Conservation (phyloP, 2,797 vertebrate genomes). For the Pelobates cultripes region DNA sequence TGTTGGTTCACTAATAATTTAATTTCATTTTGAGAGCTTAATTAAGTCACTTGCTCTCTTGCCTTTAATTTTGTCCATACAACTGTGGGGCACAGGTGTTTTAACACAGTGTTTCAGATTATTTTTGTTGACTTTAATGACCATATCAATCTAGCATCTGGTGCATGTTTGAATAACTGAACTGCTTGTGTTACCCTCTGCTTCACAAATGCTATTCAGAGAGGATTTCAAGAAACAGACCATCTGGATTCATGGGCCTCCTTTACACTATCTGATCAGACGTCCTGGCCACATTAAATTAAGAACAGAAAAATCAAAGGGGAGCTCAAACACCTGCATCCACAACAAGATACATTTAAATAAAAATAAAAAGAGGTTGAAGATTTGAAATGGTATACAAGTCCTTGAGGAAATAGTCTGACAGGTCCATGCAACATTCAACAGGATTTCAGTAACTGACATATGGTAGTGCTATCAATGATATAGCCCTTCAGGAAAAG, state of each 20-base stretch:
- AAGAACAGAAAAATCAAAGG: not conserved
- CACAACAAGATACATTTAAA: too few relatives aligned
- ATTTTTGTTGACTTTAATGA: not conserved
- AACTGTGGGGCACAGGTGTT: not conserved
- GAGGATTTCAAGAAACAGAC: not conserved
- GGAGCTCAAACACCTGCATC: too few relatives aligned
- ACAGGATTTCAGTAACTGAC: too few relatives aligned
- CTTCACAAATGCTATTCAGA: not conserved
- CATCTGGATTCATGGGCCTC: not conserved
- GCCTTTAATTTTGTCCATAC: not conserved
- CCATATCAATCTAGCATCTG: not conserved
- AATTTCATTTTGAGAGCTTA: constrained; percentile 5
- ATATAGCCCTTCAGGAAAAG: too few relatives aligned
- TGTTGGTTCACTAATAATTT: not conserved
- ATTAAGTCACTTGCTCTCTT: not conserved
- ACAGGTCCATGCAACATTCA: too few relatives aligned
- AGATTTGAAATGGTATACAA: too few relatives aligned
- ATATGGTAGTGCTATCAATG: too few relatives aligned
- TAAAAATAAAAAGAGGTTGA: too few relatives aligned
- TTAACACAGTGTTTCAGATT: not conserved
- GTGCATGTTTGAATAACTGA: not conserved
- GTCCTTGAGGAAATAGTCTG: too few relatives aligned
- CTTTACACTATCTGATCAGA: not conserved
- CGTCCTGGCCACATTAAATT: not conserved
- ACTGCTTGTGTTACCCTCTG: not conserved